Evolutionary conservation across 2,888 invertebrate genomes (phyloP), one percentile per base, ranked within the genome.

Genomic region (Drosophila sordidapex): DNA sequence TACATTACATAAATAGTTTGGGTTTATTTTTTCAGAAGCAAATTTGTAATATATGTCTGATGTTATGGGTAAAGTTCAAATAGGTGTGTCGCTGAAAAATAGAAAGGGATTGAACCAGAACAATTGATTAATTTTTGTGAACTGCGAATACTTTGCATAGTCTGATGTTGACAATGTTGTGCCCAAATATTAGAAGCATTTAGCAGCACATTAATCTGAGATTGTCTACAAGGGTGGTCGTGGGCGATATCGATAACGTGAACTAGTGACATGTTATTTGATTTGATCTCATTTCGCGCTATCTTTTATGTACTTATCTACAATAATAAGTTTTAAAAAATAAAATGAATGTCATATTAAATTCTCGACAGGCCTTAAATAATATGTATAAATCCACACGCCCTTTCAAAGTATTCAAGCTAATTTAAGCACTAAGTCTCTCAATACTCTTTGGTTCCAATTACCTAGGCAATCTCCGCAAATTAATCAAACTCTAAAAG

Each of bases 341-440:
- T 21, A 21, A 21, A 21, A 21, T 21, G 21, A 21, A 21, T 38
- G 38, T n/a, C 8, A 38, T n/a, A n/a, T 8, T 38, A 38, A 38
- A n/a, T n/a, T 8, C 0, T 38, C 0, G 33, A 0, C 4, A 8
- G 8, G 0, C 0, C n/a, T 18, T 38, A n/a, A n/a, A n/a, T 1
- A 10, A 8, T 38, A n/a, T 0, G n/a, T 38, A 8, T n/a, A 38
- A 3, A 1, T 38, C 1, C n/a, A n/a, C 11, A 2, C n/a, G 5
- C 2, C 11, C n/a, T 43, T 21, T 43, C 1, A 43, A 11, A 21
- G 43, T 21, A 6, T 8, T 38, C 11, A n/a, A n/a, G n/a, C 3
- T 18, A 38, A 38, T 2, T 38, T 8, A 40, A 10, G n/a, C n/a
- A 43, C n/a, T n/a, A 43, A n/a, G 2, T 43, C 40, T 11, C 11